phyloP scores from a whole-genome alignment of 2,113 vertebrate genomes.

The Phocoena sinus region DNA sequence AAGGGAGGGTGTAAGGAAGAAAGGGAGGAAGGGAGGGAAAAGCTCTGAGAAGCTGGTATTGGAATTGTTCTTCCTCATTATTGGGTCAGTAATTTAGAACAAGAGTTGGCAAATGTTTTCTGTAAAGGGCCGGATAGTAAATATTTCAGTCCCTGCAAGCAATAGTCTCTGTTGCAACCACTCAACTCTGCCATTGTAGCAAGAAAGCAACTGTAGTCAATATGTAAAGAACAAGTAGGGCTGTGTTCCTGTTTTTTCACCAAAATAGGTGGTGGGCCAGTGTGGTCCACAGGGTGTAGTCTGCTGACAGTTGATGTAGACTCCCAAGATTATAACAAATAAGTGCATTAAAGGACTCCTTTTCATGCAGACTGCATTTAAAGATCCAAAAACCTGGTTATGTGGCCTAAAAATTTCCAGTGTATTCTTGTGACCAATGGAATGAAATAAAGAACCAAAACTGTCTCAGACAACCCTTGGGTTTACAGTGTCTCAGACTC shows the following conservation, averaged over 20 bases:
- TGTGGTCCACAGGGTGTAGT: neutral
- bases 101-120: neutral
- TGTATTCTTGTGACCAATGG: neutral
- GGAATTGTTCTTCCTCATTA: neutral
- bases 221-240: neutral
- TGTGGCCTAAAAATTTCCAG: neutral
- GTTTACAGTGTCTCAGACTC: neutral
- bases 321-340: neutral
- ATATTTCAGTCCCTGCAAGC: neutral
- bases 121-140: neutral
- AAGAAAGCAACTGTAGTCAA: neutral
- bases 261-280: neutral
- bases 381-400: neutral
- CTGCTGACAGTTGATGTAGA: neutral
- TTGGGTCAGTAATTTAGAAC: neutral
- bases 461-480: neutral
- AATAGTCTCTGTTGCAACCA: neutral
- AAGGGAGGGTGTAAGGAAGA: rapidly evolving
- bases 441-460: neutral
- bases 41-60: neutral
- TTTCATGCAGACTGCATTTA: neutral
- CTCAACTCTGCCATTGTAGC: neutral
- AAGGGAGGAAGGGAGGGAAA: neutral
- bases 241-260: neutral
- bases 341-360: neutral